Conservation (phyloP, 2,113 vertebrate genomes). For the Oceanites oceanicus region DNA sequence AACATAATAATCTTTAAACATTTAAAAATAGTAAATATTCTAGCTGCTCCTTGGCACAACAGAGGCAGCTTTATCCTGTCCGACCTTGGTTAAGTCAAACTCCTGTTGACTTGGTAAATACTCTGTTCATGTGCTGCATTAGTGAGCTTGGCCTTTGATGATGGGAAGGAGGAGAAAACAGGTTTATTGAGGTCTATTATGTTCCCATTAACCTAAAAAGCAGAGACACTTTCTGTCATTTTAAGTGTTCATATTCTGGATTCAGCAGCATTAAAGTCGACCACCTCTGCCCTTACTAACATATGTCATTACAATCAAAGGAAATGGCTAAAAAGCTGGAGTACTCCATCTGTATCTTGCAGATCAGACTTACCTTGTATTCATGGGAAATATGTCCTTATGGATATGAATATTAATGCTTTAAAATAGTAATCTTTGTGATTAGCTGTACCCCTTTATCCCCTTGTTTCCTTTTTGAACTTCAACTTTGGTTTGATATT, state of each 20-base stretch:
- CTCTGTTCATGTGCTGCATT: not conserved
- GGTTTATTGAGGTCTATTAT: constrained; percentile 28
- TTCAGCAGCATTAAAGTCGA: constrained; percentile 7
- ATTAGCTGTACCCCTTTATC: constrained; percentile 1
- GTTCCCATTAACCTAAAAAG: constrained; percentile 47
- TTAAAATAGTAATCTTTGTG: constrained; percentile 21
- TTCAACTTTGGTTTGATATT: constrained; percentile 30
- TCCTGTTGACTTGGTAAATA: not conserved
- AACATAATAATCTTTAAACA: not conserved
- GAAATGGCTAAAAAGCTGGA: constrained; percentile 29
- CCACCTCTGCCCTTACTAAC: constrained; percentile 23
- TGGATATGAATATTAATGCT: constrained; percentile 49
- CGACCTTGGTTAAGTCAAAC: constrained; percentile 18
- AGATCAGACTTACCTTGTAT: not conserved
- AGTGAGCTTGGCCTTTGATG: constrained; percentile 25
- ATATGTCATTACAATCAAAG: constrained; percentile 38
- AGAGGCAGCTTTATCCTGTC: not conserved
- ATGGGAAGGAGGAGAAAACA: not conserved
- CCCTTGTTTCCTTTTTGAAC: not conserved
- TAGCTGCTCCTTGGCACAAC: not conserved
- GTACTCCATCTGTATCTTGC: not conserved
- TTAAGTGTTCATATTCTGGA: constrained; percentile 20
- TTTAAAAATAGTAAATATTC: not conserved
- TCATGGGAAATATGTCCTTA: constrained; percentile 3
- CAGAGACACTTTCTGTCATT: constrained; percentile 42